Evolutionary conservation across 2,888 invertebrate species (phyloP).

Genomic region (Hirtodrosophila alboralis): DNA sequence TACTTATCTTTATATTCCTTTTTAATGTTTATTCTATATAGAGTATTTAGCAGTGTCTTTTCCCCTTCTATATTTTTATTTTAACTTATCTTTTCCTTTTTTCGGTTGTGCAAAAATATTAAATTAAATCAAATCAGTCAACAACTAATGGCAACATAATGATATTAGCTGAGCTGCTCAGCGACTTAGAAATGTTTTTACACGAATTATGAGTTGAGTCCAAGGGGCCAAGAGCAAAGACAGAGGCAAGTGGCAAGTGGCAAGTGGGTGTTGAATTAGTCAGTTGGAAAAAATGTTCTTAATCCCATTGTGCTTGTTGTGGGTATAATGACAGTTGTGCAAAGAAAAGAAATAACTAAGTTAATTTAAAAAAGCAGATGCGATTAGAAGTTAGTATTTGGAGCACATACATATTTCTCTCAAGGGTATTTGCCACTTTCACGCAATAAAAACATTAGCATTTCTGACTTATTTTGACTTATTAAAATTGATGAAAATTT

Average conservation of each 20-base stretch:
- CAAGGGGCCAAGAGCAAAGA: slow-evolving; percentile 25
- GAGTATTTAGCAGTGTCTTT: slow-evolving; percentile 3
- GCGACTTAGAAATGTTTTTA: slow-evolving; percentile 61
- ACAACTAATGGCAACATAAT: slow-evolving; percentile 80
- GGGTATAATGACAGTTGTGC: slow-evolving; percentile 63
- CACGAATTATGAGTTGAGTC: slow-evolving; percentile 56
- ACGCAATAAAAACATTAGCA: slow-evolving; percentile 50
- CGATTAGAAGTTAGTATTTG: slow-evolving; percentile 20
- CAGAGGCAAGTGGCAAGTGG: slow-evolving; percentile 32
- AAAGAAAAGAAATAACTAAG: slow-evolving; percentile 31
- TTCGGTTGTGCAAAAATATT: slow-evolving; percentile 21
- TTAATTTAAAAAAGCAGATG: slow-evolving; percentile 36
- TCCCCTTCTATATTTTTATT: background rate
- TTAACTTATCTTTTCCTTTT: slow-evolving; percentile 13
- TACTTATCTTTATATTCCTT: background rate
- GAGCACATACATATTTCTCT: background rate
- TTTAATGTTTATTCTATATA: background rate
- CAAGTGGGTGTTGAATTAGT: slow-evolving; percentile 50
- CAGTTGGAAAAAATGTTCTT: slow-evolving; percentile 56
- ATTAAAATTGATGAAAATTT: slow-evolving; percentile 65
- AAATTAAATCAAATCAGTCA: slow-evolving; percentile 79
- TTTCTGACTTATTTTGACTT: slow-evolving; percentile 51
- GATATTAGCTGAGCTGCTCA: slow-evolving; percentile 60
- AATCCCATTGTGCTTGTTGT: slow-evolving; percentile 1
- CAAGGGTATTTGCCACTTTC: slow-evolving; percentile 8